Base-by-base conservation (phyloP, 2,113 vertebrate species). In the Salvelinus sp. region DNA sequence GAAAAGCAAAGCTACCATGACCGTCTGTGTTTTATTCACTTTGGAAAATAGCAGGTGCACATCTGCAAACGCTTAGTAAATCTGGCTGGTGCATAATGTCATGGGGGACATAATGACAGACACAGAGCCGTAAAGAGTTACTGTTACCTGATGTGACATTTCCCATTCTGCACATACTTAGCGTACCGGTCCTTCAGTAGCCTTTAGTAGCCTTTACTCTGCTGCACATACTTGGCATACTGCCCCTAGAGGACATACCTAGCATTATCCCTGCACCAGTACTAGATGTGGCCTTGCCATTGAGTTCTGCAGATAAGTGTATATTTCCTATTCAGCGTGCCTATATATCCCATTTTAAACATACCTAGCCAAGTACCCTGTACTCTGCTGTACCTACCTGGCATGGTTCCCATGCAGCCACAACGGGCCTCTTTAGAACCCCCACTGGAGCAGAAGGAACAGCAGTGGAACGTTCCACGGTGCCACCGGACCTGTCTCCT, bases 361-460 rank as follows among this genome's bases (percentile, higher is more conserved):
- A 0, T 0, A 28, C 58, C 23, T 62, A 70, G 72, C 25, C 54
- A 25, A 62, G 69, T 1, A 13, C 9, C 16, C 33, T 3, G n/a
- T 50, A 14, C 13, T 13, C 30, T 30, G 6, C 50, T 54, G 50
- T 16, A 54, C 50, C 50, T 86, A 99, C 96, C 97, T 89, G 96
- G 96, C 96, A 98, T 98, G 74, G 95, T 95, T 6, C 97, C 96
- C 0, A 95, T 86, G 72, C 97, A 98, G 70, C 94, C 95, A 70
- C 97, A 99, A 69, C 88, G 94, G 54, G 94, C 94, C 0, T 94
- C 92, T 76, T 97, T 98, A 86, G 95, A 91, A 3, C 97, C 97
- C 58, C 95, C 94, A 0, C 97, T 97, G 71, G 97, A 98, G 87
- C 97, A 98, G 94, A 99, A 98, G 0, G 95, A 93, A 86, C 97